Base-by-base conservation (phyloP, 2,888 invertebrate species). In the Epirrhoe alternata region DNA sequence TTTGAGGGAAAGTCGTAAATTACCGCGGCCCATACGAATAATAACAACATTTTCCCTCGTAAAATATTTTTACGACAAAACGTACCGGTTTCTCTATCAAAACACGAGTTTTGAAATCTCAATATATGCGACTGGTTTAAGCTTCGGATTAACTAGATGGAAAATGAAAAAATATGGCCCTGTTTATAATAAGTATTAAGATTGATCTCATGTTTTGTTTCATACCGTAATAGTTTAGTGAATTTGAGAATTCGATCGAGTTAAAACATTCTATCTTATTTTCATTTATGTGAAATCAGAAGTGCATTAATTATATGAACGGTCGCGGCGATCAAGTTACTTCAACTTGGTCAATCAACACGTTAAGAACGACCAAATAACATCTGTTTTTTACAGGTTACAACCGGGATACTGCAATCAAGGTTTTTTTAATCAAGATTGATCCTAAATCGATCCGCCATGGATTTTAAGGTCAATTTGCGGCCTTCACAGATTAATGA, bases 31-130 rank as follows among this genome's bases (percentile, higher is more conserved):
- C 79, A 80, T 81, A 79, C 80, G 76, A 78, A 83, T 82, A 81
- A 85, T 86, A 89, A 85, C 83, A 86, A 84, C 78, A 81, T 83
- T 81, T 78, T 79, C 73, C 85, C 80, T 83, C 86, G 81, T 90
- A 88, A 90, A 89, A 86, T 76, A 75, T 75, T 86, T 89, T 90
- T 86, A 90, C 84, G 89, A 88, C 78, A 80, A 81, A 84, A 83
- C 80, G 83, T 84, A 82, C 81, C 80, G 74, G 77, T 72, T 75
- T 65, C 77, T 77, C 79, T 82, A 83, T 83, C 83, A 82, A 80
- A 84, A 85, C 78, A 83, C 74, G 67, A 71, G 80, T 82, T 79
- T 75, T 79, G 74, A 79, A 85, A 80, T 81, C 78, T 82, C 75
- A 78, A 76, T 77, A 77, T 75, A 79, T 74, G 64, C 62, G 61